phyloP scores from a whole-genome alignment of 2,113 vertebrate genomes.

The Passer montanus region DNA sequence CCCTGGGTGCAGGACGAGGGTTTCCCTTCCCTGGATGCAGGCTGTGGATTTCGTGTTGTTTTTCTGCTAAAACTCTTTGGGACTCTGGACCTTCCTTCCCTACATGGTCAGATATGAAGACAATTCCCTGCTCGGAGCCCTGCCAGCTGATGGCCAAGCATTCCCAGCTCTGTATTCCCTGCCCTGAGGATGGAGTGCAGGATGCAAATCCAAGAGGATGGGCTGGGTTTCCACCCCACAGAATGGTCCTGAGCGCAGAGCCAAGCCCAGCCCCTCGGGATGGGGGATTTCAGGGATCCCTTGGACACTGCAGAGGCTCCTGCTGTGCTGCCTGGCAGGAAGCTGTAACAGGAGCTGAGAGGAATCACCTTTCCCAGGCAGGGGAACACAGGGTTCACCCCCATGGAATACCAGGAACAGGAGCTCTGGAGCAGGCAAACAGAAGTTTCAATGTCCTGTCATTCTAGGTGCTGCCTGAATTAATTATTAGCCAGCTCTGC shows the following conservation, averaged over 20 bases:
- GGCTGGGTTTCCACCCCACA: neutral
- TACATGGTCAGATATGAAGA: constrained; percentile 63
- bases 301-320: neutral
- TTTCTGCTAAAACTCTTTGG: neutral
- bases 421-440: neutral
- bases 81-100: neutral
- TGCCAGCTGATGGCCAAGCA: constrained; percentile 2
- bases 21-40: neutral
- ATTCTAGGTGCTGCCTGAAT: neutral
- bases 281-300: neutral
- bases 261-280: neutral
- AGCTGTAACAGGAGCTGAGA: neutral
- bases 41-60: neutral
- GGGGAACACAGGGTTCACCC: neutral
- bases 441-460: neutral
- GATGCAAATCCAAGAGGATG: neutral
- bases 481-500: neutral
- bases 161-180: neutral
- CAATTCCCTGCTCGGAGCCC: constrained; percentile 22
- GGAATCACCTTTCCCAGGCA: neutral
- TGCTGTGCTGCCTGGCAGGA: neutral
- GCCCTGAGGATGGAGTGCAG: neutral
- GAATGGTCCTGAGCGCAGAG: neutral
- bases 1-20: neutral
- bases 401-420: neutral